Base-by-base conservation (phyloP, 2,888 invertebrate species). In the Microlaimidae sp. region DNA sequence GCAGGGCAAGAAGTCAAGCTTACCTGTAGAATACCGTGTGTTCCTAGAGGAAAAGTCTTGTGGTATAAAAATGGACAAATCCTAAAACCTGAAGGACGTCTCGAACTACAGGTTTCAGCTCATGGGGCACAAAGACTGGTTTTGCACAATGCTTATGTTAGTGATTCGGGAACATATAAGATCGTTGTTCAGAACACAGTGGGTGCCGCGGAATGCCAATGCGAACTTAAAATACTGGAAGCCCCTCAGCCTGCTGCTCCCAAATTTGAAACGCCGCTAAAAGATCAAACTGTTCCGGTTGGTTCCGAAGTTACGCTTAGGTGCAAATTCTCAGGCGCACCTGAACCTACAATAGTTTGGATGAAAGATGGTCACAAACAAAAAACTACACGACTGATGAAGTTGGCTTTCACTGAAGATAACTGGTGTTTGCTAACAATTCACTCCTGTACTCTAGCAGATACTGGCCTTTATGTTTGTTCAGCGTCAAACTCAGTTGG, bases 241-340 rank as follows among this genome's bases (percentile, higher is more conserved):
- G 51, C 55, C 13, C 56, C 55, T 19, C 49, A 55, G n/a, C 59
- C 60, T 41, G 26, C 42, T 1, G 54, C 62, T 5, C 64, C 64
- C 1, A 43, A 48, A 17, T 61, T 64, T 46, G 51, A 55, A 2
- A 24, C 52, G 4, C 46, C 52, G 5, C 58, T 62, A 23, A 48
- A 52, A 10, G 61, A 63, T 25, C 40, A 53, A 1, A 62, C 62
- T 19, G 57, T 56, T 2, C 57, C 57, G 1, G 56, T 61, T 17
- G 69, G 64, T 24, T 57, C 61, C 3, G 67, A 70, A 51, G 54
- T 69, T 32, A 62, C 63, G 7, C 60, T 72, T 27, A 67, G 67
- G 55, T 74, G 74, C 62, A 64, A 64, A 17, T 64, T 71, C 13
- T 60, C 64, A 1, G 74, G 72, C 46, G 66, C 67, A 50, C 73